Conservation (phyloP, 2,113 vertebrate genomes). For the Engraulis encrasicolus region DNA sequence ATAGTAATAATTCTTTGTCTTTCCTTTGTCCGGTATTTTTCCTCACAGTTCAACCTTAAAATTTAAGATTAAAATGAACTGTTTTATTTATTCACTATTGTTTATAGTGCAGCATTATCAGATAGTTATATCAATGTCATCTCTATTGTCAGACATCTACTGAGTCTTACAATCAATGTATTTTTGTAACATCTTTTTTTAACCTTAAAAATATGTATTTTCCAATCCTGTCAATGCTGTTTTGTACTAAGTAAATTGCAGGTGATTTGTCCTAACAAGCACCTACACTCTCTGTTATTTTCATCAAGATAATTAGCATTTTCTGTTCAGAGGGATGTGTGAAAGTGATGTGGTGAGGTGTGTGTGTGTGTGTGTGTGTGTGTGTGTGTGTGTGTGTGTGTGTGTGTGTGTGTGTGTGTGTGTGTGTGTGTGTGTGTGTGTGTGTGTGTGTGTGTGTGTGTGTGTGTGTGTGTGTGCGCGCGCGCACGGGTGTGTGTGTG, state of each 20-base stretch:
- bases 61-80: no score
- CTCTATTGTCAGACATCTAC: neutral
- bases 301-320: neutral
- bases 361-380: neutral
- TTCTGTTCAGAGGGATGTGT: neutral
- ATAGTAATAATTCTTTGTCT: no score
- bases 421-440: neutral
- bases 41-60: no score
- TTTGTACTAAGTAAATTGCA: neutral
- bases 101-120: no score
- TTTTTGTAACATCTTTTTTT: neutral
- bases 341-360: no score
- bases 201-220: neutral
- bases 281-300: neutral
- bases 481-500: no score
- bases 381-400: constrained; percentile 1
- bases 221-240: neutral
- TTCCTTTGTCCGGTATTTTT: no score
- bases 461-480: no score
- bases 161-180: neutral
- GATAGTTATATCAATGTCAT: neutral
- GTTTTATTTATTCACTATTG: no score
- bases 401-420: neutral
- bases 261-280: neutral
- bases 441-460: no score